phyloP scores from a whole-genome alignment of 1,140 invertebrate genomes.

The Ditylenchus dipsaci region DNA sequence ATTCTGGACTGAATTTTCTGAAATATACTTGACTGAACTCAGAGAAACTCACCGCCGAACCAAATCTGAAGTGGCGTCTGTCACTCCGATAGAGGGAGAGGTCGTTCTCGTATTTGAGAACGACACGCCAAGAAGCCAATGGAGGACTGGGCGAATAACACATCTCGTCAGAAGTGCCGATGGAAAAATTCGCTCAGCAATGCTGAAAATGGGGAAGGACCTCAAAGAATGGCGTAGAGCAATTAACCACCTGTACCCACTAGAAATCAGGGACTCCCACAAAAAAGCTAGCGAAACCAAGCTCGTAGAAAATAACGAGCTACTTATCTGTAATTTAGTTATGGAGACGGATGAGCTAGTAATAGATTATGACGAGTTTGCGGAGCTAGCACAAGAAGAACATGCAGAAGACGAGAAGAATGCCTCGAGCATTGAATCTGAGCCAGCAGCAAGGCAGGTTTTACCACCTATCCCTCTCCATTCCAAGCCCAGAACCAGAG shows the following conservation, averaged over 20 bases:
- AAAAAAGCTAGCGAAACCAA: neutral
- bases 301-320: neutral
- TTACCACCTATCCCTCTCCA: too few species aligned
- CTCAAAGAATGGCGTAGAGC: neutral
- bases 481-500: too few species aligned
- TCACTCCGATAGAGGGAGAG: neutral
- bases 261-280: neutral
- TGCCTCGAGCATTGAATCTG: too few species aligned
- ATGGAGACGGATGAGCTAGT: too few species aligned
- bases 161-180: neutral
- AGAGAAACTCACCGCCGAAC: neutral
- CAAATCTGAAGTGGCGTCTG: neutral
- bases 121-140: neutral
- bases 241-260: neutral
- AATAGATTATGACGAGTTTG: too few species aligned
- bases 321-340: too few species aligned
- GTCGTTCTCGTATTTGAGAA: neutral
- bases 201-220: neutral
- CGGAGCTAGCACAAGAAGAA: too few species aligned
- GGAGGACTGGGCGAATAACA: neutral
- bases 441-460: too few species aligned
- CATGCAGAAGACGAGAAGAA: too few species aligned
- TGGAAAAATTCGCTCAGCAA: neutral
- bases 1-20: constrained; percentile 17
- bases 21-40: constrained; percentile 17